Evolutionary conservation across 2,113 vertebrate genomes (phyloP).

Genomic region (Rhabdomys dilectus): DNA sequence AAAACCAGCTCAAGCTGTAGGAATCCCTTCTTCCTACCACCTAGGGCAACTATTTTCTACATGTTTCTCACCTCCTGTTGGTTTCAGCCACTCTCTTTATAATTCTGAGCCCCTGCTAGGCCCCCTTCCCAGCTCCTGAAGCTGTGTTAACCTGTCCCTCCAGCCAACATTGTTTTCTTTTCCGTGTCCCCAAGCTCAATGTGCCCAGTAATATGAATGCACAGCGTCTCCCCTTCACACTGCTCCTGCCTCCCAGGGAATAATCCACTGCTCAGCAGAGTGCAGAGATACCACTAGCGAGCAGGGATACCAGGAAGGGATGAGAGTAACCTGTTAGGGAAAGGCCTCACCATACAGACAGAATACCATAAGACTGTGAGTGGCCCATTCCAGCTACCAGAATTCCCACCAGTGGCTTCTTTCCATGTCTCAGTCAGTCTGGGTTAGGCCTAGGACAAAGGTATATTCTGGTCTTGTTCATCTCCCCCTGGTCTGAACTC

Average conservation of each 20-base stretch:
- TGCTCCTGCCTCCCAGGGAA: background rate
- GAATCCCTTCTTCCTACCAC: background rate
- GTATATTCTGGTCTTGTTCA: background rate
- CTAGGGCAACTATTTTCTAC: background rate
- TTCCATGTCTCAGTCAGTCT: background rate
- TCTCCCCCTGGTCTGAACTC: background rate
- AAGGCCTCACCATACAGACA: background rate
- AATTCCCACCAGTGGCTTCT: background rate
- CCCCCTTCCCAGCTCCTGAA: background rate
- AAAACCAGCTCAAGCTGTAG: background rate
- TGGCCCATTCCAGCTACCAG: too few species aligned
- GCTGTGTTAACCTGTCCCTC: background rate
- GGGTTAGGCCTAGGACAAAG: background rate
- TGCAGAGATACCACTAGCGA: background rate
- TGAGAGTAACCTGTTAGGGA: background rate
- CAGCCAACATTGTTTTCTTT: background rate
- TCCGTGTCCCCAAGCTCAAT: background rate
- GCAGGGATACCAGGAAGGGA: background rate
- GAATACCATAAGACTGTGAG: background rate
- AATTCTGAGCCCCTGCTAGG: background rate
- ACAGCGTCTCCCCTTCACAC: background rate
- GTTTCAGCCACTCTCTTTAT: background rate
- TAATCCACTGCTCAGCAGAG: background rate
- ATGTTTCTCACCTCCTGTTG: background rate
- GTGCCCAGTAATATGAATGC: background rate